A percentile compares a stretch with the other conserved stretches of the same genome.
Evolutionary conservation across 2,113 vertebrate genomes (phyloP).

Genomic region (Oreochromis niloticus): DNA sequence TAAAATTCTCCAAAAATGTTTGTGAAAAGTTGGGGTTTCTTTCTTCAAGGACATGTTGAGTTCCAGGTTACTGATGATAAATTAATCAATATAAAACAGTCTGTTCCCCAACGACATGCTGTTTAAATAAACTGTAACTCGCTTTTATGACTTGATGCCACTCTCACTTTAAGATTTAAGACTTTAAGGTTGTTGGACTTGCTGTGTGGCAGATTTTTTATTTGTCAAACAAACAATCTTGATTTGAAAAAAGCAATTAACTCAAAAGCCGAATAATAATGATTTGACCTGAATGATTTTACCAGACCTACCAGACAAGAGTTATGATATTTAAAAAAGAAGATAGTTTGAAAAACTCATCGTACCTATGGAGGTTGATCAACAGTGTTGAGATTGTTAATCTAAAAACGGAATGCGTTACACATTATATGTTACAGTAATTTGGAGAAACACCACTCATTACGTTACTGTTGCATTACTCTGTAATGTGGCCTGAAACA

Average conservation of each 20-base stretch:
- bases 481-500: neutral
- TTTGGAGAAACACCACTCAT: neutral
- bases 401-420: neutral
- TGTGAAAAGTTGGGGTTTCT: neutral
- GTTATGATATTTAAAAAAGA: neutral
- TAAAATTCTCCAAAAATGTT: neutral
- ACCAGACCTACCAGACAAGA: neutral
- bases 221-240: neutral
- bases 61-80: neutral
- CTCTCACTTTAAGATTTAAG: neutral
- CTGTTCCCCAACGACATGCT: neutral
- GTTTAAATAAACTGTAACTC: neutral
- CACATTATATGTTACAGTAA: neutral
- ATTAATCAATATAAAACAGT: neutral
- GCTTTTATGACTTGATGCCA: neutral
- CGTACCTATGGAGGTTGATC: neutral
- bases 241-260: neutral
- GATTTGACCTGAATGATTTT: neutral
- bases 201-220: neutral
- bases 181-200: neutral
- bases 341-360: neutral
- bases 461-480: neutral
- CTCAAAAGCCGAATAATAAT: fast-evolving
- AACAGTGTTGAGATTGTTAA: neutral
- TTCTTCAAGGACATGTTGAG: neutral